Conservation (phyloP, 1,140 invertebrate genomes). For the Pseudomyrmex pallidus region DNA sequence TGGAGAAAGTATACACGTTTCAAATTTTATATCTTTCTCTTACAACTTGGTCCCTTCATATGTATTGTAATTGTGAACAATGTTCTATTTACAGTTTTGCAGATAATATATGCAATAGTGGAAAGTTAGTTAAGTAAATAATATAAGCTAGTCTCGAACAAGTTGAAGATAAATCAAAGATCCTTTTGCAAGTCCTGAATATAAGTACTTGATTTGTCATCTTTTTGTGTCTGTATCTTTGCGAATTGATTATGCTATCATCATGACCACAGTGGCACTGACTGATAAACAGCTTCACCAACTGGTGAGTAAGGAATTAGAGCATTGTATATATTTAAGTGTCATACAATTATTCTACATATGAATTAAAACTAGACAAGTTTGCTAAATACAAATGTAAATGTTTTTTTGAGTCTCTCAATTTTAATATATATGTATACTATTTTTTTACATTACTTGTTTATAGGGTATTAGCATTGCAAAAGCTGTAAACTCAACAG, state of each 20-base stretch:
- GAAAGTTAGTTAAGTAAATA: slow-evolving; percentile 60
- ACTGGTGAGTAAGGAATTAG: slow-evolving; percentile 79
- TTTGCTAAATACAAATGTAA: neutral
- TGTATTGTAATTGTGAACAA: neutral
- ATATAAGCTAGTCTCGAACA: slow-evolving; percentile 53
- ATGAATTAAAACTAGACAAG: neutral
- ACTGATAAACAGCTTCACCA: slow-evolving; percentile 83
- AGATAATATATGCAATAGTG: slow-evolving; percentile 77
- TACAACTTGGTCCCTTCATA: neutral
- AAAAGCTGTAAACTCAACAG: slow-evolving; percentile 95
- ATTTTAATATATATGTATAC: slow-evolving; percentile 27
- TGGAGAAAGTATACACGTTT: slow-evolving; percentile 4
- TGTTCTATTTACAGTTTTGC: slow-evolving; percentile 71
- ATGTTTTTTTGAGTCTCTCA: neutral
- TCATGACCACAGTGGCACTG: slow-evolving; percentile 82
- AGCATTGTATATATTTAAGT: slow-evolving; percentile 17
- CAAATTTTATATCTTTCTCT: slow-evolving; percentile 59
- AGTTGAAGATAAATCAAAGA: too few species aligned
- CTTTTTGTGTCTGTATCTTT: slow-evolving; percentile 65
- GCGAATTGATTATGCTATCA: slow-evolving; percentile 77
- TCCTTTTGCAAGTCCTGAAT: too few species aligned
- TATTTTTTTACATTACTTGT: slow-evolving; percentile 54
- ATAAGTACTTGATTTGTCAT: slow-evolving; percentile 49
- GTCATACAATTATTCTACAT: neutral
- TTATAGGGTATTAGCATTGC: slow-evolving; percentile 92